These are phyloP conservation scores for Scytalopus superciliaris DNA, from an alignment of 2,113 vertebrate species.

Conservation along the genomic window DNA sequence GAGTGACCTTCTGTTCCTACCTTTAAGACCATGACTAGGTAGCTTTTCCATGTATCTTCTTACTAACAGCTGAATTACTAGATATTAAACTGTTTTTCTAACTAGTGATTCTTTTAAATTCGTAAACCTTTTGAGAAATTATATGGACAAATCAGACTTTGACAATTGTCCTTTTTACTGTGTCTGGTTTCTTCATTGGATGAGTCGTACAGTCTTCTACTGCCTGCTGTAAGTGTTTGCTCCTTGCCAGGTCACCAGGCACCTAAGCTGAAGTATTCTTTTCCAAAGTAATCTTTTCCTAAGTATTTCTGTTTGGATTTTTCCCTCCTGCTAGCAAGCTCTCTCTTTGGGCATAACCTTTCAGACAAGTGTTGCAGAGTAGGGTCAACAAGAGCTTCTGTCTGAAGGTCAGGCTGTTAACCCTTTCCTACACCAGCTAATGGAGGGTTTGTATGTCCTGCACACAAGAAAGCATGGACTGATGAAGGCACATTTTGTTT, in stretches of 20 bases:
- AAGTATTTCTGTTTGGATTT: not conserved
- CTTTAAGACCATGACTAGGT: not conserved
- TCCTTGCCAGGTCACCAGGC: not conserved
- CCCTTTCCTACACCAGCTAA: not conserved
- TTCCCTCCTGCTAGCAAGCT: not conserved
- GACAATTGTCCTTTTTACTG: not conserved
- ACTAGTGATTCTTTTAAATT: not conserved
- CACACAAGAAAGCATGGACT: not conserved
- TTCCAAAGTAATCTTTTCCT: not conserved
- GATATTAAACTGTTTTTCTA: not conserved
- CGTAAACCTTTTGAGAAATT: not conserved
- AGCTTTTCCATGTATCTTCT: not conserved
- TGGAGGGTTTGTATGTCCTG: not conserved
- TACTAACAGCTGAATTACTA: not conserved
- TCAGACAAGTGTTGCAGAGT: not conserved
- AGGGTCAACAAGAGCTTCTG: constrained; percentile 27
- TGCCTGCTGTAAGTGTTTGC: not conserved
- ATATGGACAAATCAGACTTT: not conserved
- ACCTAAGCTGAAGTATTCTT: not conserved
- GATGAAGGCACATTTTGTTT: not conserved
- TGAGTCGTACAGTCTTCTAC: not conserved
- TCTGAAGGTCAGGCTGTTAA: constrained; percentile 44
- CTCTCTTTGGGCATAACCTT: constrained; percentile 28
- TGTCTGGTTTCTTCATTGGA: not conserved
- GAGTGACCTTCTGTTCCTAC: not conserved